phyloP scores from a whole-genome alignment of 64 coral and sea anemone genomes.

The Stylophora pistillata region DNA sequence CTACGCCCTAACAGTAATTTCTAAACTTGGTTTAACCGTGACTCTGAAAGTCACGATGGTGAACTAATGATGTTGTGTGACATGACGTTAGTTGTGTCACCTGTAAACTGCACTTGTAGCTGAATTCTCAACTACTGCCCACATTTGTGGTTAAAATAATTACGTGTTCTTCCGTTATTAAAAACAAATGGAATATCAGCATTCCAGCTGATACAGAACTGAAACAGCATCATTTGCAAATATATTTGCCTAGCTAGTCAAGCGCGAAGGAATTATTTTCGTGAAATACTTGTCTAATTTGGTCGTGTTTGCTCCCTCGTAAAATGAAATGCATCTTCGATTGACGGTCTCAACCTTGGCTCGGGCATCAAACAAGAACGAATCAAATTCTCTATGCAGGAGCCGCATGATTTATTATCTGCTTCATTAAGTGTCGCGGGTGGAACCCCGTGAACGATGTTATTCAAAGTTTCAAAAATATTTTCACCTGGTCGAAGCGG shows the following conservation, averaged over 20 bases:
- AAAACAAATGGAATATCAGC: not conserved
- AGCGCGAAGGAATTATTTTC: not conserved
- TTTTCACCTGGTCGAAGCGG: conserved; percentile 14
- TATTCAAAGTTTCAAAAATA: conserved; percentile 69
- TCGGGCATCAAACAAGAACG: conserved; percentile 64
- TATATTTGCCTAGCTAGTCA: not conserved
- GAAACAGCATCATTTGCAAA: not conserved
- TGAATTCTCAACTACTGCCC: not conserved
- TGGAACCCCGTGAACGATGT: conserved; percentile 66
- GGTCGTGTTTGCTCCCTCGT: conserved; percentile 34
- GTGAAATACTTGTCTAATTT: not conserved
- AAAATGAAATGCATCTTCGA: conserved; percentile 41
- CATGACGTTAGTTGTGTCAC: not conserved
- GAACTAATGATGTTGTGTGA: not conserved
- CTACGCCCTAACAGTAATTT: not conserved
- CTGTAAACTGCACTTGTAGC: not conserved
- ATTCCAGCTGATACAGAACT: not conserved
- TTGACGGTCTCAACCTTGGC: conserved; percentile 45
- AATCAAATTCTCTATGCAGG: conserved; percentile 47
- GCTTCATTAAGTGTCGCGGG: conserved; percentile 40
- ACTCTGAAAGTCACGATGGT: not conserved
- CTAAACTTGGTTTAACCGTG: not conserved
- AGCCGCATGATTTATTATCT: conserved; percentile 30
- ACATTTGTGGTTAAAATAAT: not conserved
- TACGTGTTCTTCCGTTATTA: not conserved